These are phyloP conservation scores for Drosophila anomelani DNA, from an alignment of 2,888 invertebrate genomes.

Conservation along the genomic window DNA sequence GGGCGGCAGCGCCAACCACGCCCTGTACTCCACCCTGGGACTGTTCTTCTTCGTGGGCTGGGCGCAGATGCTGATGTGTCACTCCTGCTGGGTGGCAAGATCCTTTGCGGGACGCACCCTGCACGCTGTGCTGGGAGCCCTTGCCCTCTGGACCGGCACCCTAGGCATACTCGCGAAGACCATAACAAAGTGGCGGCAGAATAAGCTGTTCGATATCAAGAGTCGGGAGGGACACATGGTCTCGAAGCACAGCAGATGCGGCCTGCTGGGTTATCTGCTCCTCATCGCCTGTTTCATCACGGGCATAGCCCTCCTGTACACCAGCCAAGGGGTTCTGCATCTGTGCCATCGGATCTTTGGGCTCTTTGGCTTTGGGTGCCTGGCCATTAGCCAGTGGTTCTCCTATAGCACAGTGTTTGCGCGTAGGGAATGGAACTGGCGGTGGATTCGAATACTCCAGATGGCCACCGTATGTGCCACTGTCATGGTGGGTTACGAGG, in stretches of 20 bases:
- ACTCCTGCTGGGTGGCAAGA: constrained; percentile 10
- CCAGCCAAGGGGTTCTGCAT: neutral
- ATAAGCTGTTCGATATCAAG: neutral
- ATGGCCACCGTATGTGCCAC: constrained; percentile 19
- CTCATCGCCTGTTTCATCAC: neutral
- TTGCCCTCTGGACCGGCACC: constrained; percentile 17
- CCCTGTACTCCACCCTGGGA: constrained; percentile 30
- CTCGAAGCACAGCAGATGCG: constrained; percentile 47
- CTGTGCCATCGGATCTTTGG: constrained; percentile 37
- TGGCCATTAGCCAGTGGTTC: constrained; percentile 36
- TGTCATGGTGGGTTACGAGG: neutral
- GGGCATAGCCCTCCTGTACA: constrained; percentile 8
- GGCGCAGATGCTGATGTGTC: constrained; percentile 21
- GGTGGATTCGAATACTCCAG: constrained; percentile 22
- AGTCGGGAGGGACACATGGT: neutral
- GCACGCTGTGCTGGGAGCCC: constrained; percentile 40
- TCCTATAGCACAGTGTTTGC: constrained; percentile 51
- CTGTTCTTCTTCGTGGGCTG: constrained; percentile 35
- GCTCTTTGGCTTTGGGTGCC: constrained; percentile 11
- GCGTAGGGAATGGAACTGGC: constrained; percentile 34
- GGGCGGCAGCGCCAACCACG: constrained; percentile 33
- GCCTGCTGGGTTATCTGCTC: constrained; percentile 22
- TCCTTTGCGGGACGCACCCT: fast-evolving
- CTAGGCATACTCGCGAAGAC: constrained; percentile 30
- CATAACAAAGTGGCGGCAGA: neutral